These are phyloP conservation scores for Cryptus armator DNA, from an alignment of 2,888 invertebrate genomes.

Conservation along the genomic window DNA sequence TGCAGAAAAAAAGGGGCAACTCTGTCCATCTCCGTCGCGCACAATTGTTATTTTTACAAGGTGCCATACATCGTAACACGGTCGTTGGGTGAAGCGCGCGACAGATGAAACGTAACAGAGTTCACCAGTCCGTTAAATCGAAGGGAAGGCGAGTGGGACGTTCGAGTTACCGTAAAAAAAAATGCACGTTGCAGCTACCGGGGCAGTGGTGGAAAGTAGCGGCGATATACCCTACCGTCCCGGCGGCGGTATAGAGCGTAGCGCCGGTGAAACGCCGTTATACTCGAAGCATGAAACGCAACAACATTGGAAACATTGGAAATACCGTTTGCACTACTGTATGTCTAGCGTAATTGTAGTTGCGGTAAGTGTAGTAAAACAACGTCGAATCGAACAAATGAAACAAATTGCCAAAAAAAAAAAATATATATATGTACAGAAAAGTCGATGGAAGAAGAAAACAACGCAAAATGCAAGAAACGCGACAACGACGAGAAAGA, in stretches of 20 bases:
- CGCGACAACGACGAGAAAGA: background rate
- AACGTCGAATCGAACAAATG: background rate
- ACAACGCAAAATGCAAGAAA: background rate
- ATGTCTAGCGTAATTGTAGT: background rate
- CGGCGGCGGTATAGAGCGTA: constrained; percentile 24
- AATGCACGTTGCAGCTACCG: background rate
- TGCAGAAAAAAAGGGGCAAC: background rate
- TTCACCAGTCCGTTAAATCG: constrained; percentile 68
- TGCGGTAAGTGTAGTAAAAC: constrained; percentile 27
- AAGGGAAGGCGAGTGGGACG: constrained; percentile 10
- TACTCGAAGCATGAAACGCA: constrained; percentile 43
- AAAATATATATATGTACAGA: background rate
- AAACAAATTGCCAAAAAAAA: background rate
- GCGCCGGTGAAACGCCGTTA: constrained; percentile 18
- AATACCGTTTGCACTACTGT: background rate
- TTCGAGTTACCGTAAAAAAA: constrained; percentile 55
- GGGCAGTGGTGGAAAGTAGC: constrained; percentile 7
- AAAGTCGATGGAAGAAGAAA: no score
- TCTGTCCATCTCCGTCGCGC: constrained; percentile 8
- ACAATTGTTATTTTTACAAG: constrained; percentile 50
- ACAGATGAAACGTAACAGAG: constrained; percentile 67
- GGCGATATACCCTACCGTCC: background rate
- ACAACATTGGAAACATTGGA: constrained; percentile 25
- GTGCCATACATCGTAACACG: constrained; percentile 7
- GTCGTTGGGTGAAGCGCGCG: constrained; percentile 53